Evolutionary conservation across 2,888 invertebrate genomes (phyloP).

Genomic region (Sphecodes monilicornis): DNA sequence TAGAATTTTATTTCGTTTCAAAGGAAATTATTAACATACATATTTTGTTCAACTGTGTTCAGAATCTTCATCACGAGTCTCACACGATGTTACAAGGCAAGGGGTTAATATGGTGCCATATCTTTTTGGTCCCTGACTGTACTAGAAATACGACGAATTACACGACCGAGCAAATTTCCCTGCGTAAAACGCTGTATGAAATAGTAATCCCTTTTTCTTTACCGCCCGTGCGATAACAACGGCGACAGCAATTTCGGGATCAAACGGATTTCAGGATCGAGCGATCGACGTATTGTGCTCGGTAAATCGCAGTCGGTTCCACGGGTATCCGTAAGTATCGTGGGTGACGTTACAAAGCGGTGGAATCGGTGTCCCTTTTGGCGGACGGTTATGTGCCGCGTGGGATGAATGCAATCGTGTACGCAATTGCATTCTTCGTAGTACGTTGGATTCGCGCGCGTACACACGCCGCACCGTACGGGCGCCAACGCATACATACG

Average conservation of each 20-base stretch:
- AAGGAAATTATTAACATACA: too few relatives aligned
- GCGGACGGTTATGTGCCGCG: constrained; percentile 47
- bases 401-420: constrained; percentile 28
- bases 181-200: not conserved
- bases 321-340: constrained; percentile 29
- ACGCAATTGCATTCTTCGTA: constrained; percentile 49
- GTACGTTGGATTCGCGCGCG: constrained; percentile 38
- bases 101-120: too few relatives aligned
- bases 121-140: not conserved
- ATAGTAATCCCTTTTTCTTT: not conserved
- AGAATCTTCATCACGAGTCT: too few relatives aligned
- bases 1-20: too few relatives aligned
- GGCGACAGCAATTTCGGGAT: not conserved
- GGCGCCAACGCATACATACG: not conserved
- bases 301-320: constrained; percentile 7
- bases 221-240: not conserved
- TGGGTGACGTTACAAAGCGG: constrained; percentile 37
- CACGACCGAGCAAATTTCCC: not conserved
- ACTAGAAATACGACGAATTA: not conserved
- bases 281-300: constrained; percentile 12
- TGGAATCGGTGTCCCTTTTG: constrained; percentile 38
- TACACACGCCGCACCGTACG: not conserved
- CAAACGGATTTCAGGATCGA: not conserved
- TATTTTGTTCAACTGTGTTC: too few relatives aligned
- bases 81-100: too few relatives aligned